These are phyloP conservation scores for Tachyglossus aculeatus DNA, from an alignment of 2,797 vertebrate genomes.

Conservation along the genomic window DNA sequence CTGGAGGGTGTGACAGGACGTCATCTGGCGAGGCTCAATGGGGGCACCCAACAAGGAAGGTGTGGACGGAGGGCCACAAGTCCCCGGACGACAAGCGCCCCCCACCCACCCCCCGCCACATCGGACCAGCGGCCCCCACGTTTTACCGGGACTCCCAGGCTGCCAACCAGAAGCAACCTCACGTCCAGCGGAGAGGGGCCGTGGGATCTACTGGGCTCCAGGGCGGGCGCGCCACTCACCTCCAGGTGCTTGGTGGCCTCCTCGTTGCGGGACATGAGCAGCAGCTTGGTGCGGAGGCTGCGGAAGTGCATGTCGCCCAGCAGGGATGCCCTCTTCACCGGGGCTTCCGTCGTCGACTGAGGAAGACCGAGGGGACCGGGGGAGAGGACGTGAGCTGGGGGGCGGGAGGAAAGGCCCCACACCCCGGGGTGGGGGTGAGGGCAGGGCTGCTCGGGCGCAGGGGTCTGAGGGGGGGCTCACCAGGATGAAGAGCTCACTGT, in stretches of 20 bases:
- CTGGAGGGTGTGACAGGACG: neutral
- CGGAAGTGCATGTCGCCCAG: conserved; percentile 93
- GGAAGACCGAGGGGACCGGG: neutral
- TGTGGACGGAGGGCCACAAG: neutral
- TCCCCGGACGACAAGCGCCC: neutral
- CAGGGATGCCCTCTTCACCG: conserved; percentile 85
- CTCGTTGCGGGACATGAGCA: conserved; percentile 91
- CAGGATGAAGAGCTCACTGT: conserved; percentile 87
- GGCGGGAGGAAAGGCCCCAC: neutral
- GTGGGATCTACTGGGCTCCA: too few species aligned
- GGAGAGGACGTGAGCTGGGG: neutral
- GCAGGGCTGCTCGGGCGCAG: neutral
- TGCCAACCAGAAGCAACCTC: too few species aligned
- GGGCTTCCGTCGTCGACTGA: conserved; percentile 88
- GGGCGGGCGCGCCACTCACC: conserved; percentile 76
- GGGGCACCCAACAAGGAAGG: neutral
- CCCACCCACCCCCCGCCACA: neutral
- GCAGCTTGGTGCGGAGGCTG: conserved; percentile 90
- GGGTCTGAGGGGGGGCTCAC: conserved; percentile 75
- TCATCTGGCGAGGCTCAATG: neutral
- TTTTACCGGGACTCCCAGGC: rapidly evolving
- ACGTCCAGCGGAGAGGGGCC: too few species aligned
- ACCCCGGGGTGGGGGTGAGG: neutral
- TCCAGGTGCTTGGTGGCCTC: conserved; percentile 92
- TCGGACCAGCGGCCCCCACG: neutral